Percentiles rank a stretch among this genome's conserved stretches.
These are phyloP conservation scores for Lasioglossum morio DNA, from an alignment of 2,888 invertebrate genomes.

Conservation along the genomic window DNA sequence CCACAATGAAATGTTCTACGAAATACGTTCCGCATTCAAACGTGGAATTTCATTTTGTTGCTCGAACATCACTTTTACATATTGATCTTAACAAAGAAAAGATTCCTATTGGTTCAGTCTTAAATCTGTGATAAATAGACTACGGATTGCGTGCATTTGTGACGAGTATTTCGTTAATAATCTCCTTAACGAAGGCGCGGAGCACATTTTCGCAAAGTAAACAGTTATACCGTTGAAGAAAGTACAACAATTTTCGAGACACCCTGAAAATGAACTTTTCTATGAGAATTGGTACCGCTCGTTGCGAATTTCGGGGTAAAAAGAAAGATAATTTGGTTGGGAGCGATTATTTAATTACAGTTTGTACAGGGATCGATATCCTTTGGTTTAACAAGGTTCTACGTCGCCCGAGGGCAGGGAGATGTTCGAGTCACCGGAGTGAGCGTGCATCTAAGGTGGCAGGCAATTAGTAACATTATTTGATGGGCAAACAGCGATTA, in stretches of 20 bases:
- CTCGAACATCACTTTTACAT: too few species aligned
- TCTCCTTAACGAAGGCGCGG: too few species aligned
- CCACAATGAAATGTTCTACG: neutral
- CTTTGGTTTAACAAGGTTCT: neutral
- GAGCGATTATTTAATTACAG: conserved; percentile 26
- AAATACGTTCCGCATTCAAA: neutral
- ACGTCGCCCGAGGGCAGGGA: neutral
- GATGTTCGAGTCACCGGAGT: conserved; percentile 29
- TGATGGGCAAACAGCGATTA: conserved; percentile 65
- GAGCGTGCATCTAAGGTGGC: conserved; percentile 45
- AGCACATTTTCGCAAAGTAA: too few species aligned
- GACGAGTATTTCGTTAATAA: too few species aligned
- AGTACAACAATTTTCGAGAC: too few species aligned
- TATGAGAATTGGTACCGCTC: neutral
- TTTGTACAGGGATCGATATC: conserved; percentile 2
- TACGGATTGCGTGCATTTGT: too few species aligned
- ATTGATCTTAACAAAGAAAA: too few species aligned
- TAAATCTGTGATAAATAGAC: too few species aligned
- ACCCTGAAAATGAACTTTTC: neutral
- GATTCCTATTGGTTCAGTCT: too few species aligned
- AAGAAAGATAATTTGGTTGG: neutral
- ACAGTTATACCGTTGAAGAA: too few species aligned
- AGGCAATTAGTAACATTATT: conserved; percentile 67
- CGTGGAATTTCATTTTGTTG: too few species aligned
- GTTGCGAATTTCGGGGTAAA: neutral